Evolutionary conservation across 2,797 vertebrate genomes (phyloP).

Genomic region (Sebastes flavidus): DNA sequence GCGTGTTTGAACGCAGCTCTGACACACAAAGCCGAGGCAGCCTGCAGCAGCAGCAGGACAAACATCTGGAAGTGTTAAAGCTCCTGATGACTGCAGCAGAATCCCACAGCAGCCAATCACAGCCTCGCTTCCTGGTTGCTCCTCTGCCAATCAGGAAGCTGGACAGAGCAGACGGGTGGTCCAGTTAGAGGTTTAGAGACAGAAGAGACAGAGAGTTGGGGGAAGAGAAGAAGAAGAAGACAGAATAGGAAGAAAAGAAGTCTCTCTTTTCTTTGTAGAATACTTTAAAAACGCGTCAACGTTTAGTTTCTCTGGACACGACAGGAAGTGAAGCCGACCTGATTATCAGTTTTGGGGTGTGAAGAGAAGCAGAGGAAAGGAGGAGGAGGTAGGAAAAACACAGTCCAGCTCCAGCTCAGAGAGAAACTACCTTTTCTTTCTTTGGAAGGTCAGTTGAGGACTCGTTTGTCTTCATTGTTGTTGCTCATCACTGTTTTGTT

Average conservation of each 20-base stretch:
- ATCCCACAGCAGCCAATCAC: constrained; percentile 55
- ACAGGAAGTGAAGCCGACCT: not conserved
- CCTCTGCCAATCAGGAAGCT: constrained; percentile 47
- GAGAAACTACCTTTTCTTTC: not conserved
- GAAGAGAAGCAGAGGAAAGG: not conserved
- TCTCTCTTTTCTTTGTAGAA: not conserved
- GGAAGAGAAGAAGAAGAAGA: constrained; percentile 20
- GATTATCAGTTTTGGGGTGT: not conserved
- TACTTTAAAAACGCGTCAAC: not conserved
- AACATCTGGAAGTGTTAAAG: constrained; percentile 77
- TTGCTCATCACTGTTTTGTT: not conserved
- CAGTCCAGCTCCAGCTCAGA: not conserved
- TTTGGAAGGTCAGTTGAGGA: not conserved
- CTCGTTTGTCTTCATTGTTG: fast-evolving
- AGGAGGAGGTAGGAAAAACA: constrained; percentile 25
- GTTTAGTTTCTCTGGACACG: not conserved
- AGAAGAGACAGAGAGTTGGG: not conserved
- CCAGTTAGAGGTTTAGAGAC: constrained; percentile 17
- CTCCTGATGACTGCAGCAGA: constrained; percentile 68
- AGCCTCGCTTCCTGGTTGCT: constrained; percentile 40
- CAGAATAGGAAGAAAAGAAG: not conserved
- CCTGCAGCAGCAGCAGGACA: constrained; percentile 31
- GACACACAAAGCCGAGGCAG: not conserved
- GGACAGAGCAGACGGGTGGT: constrained; percentile 21
- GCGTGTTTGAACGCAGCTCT: constrained; percentile 5